phyloP scores from a whole-genome alignment of 1,140 invertebrate genomes.

The Hyphantria cunea region DNA sequence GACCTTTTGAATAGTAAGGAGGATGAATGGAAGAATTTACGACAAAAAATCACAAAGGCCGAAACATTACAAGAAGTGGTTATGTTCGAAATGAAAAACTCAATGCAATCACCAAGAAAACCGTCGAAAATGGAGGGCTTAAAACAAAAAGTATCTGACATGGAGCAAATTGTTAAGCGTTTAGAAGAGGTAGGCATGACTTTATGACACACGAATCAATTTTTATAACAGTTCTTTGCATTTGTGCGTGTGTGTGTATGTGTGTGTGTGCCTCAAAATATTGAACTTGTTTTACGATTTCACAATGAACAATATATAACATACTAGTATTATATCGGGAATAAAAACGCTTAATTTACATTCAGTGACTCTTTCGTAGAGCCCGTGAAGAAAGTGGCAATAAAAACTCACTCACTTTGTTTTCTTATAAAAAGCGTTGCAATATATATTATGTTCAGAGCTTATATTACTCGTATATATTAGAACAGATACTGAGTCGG shows the following conservation, averaged over 20 bases:
- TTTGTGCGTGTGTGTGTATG: neutral
- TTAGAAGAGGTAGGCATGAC: slow-evolving; percentile 67
- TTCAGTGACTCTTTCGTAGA: too few species aligned
- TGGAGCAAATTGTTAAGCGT: slow-evolving; percentile 67
- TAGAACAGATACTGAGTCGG: too few species aligned
- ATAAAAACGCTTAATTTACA: too few species aligned
- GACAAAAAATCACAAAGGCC: slow-evolving; percentile 79
- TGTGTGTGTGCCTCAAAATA: neutral
- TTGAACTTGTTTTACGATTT: too few species aligned
- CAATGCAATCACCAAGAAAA: slow-evolving; percentile 74
- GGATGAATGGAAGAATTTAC: slow-evolving; percentile 80
- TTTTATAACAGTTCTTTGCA: neutral
- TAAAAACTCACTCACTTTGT: too few species aligned
- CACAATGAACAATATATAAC: too few species aligned
- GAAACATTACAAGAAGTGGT: slow-evolving; percentile 79
- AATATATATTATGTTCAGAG: too few species aligned
- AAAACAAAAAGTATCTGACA: slow-evolving; percentile 68
- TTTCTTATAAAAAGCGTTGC: too few species aligned
- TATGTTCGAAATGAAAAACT: slow-evolving; percentile 77
- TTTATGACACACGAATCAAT: neutral
- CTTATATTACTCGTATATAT: too few species aligned
- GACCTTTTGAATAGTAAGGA: slow-evolving; percentile 70
- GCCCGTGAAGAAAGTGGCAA: too few species aligned
- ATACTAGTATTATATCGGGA: too few species aligned
- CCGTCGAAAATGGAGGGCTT: slow-evolving; percentile 76